Evolutionary conservation across 2,113 vertebrate species (phyloP), one percentile per base, ranked within the genome.

Genomic region (Tachysurus fulvidraco): DNA sequence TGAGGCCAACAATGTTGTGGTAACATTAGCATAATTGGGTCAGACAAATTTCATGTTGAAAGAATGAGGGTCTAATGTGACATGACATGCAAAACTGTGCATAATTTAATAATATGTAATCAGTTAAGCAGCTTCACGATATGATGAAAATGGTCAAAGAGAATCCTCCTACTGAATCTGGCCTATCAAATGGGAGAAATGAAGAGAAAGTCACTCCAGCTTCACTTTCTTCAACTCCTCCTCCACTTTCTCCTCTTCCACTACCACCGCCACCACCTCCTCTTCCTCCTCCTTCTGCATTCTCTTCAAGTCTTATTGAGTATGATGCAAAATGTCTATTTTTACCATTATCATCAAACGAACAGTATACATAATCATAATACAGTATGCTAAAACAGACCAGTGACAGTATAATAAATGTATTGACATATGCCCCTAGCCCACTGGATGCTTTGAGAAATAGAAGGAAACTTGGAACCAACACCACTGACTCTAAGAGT

Each of bases 401-500:
- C 25, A 3, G 30, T 17, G 52, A 41, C 59, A 78, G 9, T 67
- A 44, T 28, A 10, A 54, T 46, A 57, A 65, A 30, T 59, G 57
- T 46, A n/a, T 67, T 85, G 73, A 16, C 88, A 9, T 86, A 11
- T 90, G n/a, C 81, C 2, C 74, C 12, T 67, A 95, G 94, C 86
- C 73, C 94, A 2, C 85, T 92, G 52, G 91, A 91, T 69, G 89
- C 89, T n/a, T 85, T 95, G 88, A 94, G 88, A 80, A 93, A 90
- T 74, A 92, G 93, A 88, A 95, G 79, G 54, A 93, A 91, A 86
- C 46, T 30, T 30, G 67, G 65, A 73, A 57, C 81, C 50, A 62
- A 0, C 30, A 81, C 62, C 41, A 62, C 65, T 23, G 85, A 90
- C 54, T 57, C 41, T 67, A 88, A 69, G 4, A 86, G 93, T 95